phyloP scores from a whole-genome alignment of 1,140 invertebrate genomes.

The Bombus difficillimus region DNA sequence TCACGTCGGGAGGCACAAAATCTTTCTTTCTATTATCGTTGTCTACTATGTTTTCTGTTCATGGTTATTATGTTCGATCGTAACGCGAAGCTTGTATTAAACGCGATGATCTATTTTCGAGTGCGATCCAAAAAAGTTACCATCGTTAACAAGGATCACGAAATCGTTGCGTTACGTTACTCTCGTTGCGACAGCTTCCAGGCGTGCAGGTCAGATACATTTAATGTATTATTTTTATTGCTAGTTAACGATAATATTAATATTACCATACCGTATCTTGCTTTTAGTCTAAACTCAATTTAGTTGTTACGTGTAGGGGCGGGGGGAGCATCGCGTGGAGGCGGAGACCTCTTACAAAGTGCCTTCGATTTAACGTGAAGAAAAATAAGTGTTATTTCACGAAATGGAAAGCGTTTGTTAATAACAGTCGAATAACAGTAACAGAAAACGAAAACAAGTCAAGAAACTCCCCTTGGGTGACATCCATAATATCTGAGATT shows the following conservation, averaged over 20 bases:
- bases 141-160: slow-evolving; percentile 11
- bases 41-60: slow-evolving; percentile 23
- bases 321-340: slow-evolving; percentile 55
- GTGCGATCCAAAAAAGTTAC: slow-evolving; percentile 33
- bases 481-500: slow-evolving; percentile 74
- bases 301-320: slow-evolving; percentile 64
- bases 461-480: slow-evolving; percentile 48
- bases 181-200: slow-evolving; percentile 50
- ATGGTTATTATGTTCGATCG: not conserved
- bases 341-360: slow-evolving; percentile 38
- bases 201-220: slow-evolving; percentile 54
- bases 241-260: slow-evolving; percentile 75
- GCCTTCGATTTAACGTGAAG: slow-evolving; percentile 36
- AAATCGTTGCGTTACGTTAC: slow-evolving; percentile 1
- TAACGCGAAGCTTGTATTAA: not conserved
- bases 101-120: not conserved
- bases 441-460: slow-evolving; percentile 18
- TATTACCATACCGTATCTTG: slow-evolving; percentile 70
- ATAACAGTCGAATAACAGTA: slow-evolving; percentile 28
- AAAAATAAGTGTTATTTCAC: not conserved
- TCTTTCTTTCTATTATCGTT: not conserved
- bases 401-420: slow-evolving; percentile 10
- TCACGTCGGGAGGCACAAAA: slow-evolving; percentile 7
- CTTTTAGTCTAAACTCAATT: slow-evolving; percentile 74
- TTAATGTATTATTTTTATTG: slow-evolving; percentile 71